Conservation (phyloP, 1,140 invertebrate genomes). For the Achatina immaculata region DNA sequence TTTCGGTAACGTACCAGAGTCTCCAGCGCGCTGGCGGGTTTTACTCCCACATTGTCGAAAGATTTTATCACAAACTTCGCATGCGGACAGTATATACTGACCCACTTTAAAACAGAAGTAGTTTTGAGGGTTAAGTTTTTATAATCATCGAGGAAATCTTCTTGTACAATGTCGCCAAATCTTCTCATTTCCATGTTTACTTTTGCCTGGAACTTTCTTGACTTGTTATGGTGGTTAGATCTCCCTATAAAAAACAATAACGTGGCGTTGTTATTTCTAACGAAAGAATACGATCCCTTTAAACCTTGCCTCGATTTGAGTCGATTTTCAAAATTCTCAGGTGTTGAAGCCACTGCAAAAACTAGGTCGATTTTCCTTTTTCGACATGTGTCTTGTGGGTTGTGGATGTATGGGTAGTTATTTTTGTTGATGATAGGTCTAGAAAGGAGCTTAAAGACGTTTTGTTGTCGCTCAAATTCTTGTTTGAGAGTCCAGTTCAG, state of each 20-base stretch:
- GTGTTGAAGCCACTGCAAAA: slow-evolving; percentile 3
- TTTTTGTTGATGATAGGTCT: slow-evolving; percentile 16
- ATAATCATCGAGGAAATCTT: slow-evolving; percentile 83
- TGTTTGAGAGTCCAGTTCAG: slow-evolving; percentile 9
- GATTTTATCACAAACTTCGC: slow-evolving; percentile 73
- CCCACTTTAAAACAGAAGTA: slow-evolving; percentile 85
- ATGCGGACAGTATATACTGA: slow-evolving; percentile 76
- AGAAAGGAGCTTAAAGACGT: not conserved
- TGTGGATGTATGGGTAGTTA: slow-evolving; percentile 18
- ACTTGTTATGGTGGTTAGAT: not conserved
- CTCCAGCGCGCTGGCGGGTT: slow-evolving; percentile 77
- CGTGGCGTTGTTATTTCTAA: not conserved
- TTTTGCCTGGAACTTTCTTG: not conserved
- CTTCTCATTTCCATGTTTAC: slow-evolving; percentile 73
- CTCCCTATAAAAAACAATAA: slow-evolving; percentile 30
- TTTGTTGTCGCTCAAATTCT: not conserved
- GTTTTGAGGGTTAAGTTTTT: slow-evolving; percentile 90
- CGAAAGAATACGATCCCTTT: not conserved
- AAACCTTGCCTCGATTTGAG: not conserved
- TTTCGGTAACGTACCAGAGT: slow-evolving; percentile 25
- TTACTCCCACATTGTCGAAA: slow-evolving; percentile 71
- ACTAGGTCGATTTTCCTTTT: not conserved
- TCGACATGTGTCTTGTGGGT: slow-evolving; percentile 7
- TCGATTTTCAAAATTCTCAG: slow-evolving; percentile 17
- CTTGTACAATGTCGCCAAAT: slow-evolving; percentile 83